These are phyloP conservation scores for Apostichopus japonicus DNA, from an alignment of 35 echinoderm and acorn worm genomes.

Conservation along the genomic window DNA sequence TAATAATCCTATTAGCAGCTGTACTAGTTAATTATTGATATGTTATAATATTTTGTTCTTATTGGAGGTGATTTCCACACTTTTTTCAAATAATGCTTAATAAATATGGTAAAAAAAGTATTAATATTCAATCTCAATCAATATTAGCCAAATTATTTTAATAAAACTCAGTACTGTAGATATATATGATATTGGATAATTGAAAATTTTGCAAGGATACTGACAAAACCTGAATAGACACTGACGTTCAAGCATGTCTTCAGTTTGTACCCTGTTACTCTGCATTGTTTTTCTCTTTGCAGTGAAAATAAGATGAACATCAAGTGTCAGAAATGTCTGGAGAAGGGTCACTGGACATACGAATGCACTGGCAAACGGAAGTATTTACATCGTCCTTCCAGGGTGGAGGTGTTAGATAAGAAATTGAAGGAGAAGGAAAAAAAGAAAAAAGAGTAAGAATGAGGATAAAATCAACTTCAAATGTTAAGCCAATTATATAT, in stretches of 20 bases:
- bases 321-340: conserved; percentile 87
- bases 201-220: not conserved
- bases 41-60: no score
- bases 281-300: not conserved
- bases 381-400: conserved; percentile 82
- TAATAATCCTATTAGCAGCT: no score
- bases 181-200: no score
- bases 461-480: no score
- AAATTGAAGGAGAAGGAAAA: conserved; percentile 71
- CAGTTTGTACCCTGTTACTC: not conserved
- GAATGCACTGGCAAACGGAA: conserved; percentile 91
- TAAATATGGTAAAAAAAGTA: no score
- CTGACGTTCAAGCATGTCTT: not conserved
- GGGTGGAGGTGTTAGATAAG: conserved; percentile 75
- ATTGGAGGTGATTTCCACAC: no score
- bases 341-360: conserved; percentile 97
- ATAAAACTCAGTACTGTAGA: no score
- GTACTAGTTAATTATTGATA: no score
- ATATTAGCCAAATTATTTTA: no score
- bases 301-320: conserved; percentile 91
- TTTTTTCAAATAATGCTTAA: no score
- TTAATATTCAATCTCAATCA: no score
- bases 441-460: conserved; percentile 50
- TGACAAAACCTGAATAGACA: not conserved
- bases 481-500: no score